Evolutionary conservation across 2,888 invertebrate genomes (phyloP).

Genomic region (Eumacrocentrus americanus): DNA sequence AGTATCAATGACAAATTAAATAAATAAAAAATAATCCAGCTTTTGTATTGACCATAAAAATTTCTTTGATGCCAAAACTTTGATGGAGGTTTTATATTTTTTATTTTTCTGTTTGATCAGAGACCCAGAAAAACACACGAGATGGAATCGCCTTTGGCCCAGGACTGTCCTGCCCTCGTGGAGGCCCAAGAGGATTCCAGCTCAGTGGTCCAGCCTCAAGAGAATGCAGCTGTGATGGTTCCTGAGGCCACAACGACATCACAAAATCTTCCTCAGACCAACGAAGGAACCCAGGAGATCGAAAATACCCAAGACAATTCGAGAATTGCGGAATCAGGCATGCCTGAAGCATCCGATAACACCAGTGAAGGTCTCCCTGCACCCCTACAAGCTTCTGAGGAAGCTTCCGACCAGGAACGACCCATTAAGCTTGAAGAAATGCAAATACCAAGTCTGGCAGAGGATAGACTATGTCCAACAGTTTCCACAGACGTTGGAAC

Average conservation of each 20-base stretch:
- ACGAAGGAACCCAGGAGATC: background rate
- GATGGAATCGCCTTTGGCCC: constrained; percentile 54
- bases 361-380: background rate
- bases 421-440: background rate
- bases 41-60: constrained; percentile 1
- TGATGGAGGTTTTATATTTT: background rate
- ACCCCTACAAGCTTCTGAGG: background rate
- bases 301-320: background rate
- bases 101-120: constrained; percentile 1
- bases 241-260: constrained; percentile 2
- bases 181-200: constrained; percentile 50
- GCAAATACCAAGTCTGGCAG: too few relatives aligned
- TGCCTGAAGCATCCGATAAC: background rate
- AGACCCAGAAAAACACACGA: constrained; percentile 42
- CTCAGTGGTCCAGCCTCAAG: constrained; percentile 38
- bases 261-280: background rate
- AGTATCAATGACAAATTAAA: too few relatives aligned
- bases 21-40: too few relatives aligned
- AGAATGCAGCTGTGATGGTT: constrained; percentile 6
- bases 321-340: too few relatives aligned
- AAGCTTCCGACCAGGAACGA: background rate
- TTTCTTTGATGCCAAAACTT: too few relatives aligned
- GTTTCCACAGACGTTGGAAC: background rate
- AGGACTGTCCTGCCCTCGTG: constrained; percentile 35
- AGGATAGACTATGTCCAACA: background rate